phyloP scores from a whole-genome alignment of 2,797 vertebrate species.

The Pangasius macronema region DNA sequence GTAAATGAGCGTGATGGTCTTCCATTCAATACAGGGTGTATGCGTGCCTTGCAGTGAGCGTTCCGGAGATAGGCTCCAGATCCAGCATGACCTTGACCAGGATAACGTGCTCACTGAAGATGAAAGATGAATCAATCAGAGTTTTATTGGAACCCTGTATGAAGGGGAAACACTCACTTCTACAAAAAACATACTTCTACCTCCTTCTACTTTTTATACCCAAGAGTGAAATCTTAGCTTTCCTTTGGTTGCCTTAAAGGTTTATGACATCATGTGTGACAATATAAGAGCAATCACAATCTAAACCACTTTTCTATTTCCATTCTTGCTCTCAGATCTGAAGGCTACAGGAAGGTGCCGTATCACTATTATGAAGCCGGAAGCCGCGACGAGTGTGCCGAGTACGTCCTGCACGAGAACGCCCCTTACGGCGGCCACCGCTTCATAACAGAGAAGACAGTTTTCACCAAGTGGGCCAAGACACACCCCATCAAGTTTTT shows the following conservation, averaged over 20 bases:
- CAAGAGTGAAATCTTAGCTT: not conserved
- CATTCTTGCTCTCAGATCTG: conserved; percentile 73
- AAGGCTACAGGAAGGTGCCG: conserved; percentile 88
- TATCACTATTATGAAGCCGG: conserved; percentile 97
- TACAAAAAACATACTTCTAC: not conserved
- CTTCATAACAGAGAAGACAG: conserved; percentile 96
- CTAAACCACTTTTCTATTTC: not conserved
- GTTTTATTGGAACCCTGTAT: not conserved
- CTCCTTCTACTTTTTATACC: not conserved
- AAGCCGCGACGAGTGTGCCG: conserved; percentile 89
- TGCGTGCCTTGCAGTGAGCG: not conserved
- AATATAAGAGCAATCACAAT: too few species aligned
- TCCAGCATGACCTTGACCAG: not conserved
- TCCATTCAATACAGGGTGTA: not conserved
- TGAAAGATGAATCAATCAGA: not conserved
- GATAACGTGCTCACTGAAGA: not conserved
- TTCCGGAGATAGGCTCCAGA: not conserved
- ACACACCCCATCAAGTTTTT: conserved; percentile 90
- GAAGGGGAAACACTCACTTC: not conserved
- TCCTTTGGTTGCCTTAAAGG: not conserved
- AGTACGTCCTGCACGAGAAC: conserved; percentile 93
- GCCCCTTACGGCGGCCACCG: conserved; percentile 94
- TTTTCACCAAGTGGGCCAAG: conserved; percentile 95
- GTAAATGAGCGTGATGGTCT: not conserved
- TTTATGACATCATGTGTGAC: not conserved